Base-by-base conservation (phyloP, 2,113 vertebrate genomes). In the Bufo gargarizans region DNA sequence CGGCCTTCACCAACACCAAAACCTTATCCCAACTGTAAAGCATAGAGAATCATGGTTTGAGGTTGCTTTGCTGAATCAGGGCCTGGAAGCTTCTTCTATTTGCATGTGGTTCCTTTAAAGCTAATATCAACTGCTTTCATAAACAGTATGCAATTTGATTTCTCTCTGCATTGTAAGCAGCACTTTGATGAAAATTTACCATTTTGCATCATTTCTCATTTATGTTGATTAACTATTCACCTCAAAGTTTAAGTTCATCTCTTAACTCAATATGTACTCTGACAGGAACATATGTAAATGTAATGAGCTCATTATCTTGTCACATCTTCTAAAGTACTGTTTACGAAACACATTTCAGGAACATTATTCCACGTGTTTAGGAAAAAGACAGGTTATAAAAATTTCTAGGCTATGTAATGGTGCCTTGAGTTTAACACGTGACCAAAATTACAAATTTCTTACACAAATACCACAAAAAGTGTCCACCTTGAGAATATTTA, bases 221-320 rank as follows among this genome's bases (percentile, higher is more conserved):
- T 65, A 82, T 82, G 80, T 43, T 6, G 17, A 82, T 82, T 82
- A 82, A 82, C 19, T 82, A 20, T 82, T 82, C 45, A 82, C 80
- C 45, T 63, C 59, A 47, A 63, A 63, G 80, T 82, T 82, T 50
- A 82, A 9, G 43, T 49, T 63, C 61, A 63, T 65, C 80, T 82
- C 80, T 50, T 49, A 80, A 80, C 77, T 80, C 13, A 61, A 67
- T 82, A 67, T 67, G 59, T 20, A n/a, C 20, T 45, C 59, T 82
- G 80, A 82, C 61, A 67, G 43, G 59, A 82, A 82, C 59, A 50
- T 65, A 82, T 82, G 80, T 82, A 82, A 82, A 82, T 65, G 43
- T 65, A 82, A 49, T 50, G 61, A 63, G 61, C 59, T 65, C 47
- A 82, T 82, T 82, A 82, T 82, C 80, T 82, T 82, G 59, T 82